Evolutionary conservation across 2,797 vertebrate genomes (phyloP).

Genomic region (Falco rusticolus): DNA sequence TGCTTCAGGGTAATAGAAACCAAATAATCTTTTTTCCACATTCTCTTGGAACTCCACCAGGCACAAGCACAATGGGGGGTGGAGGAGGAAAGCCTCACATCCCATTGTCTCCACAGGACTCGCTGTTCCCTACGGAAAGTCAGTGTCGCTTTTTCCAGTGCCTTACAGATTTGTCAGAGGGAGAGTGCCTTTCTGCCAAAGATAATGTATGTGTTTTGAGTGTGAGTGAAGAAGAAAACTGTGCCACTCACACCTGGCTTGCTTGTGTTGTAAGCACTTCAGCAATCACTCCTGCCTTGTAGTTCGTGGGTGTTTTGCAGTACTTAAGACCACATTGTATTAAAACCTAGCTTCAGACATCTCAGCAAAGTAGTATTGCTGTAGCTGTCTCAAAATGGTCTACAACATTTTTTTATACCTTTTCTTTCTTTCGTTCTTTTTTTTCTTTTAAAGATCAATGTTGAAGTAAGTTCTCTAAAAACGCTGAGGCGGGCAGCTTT

Average conservation of each 20-base stretch:
- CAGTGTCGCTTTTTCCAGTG: neutral
- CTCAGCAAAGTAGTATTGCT: neutral
- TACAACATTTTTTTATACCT: neutral
- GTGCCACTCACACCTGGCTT: neutral
- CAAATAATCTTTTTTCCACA: constrained; percentile 1
- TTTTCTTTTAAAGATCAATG: neutral
- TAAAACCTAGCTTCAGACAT: neutral
- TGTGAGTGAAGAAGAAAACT: neutral
- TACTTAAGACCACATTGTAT: neutral
- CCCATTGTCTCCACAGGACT: constrained; percentile 30
- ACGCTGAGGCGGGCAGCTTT: neutral
- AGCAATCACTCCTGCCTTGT: neutral
- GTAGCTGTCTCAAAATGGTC: neutral
- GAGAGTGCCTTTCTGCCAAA: neutral
- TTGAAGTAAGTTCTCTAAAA: neutral
- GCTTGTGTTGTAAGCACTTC: neutral
- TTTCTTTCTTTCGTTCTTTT: neutral
- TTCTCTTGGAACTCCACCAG: constrained; percentile 30
- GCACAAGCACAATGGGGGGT: neutral
- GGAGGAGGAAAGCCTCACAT: constrained; percentile 6
- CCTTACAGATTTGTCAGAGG: neutral
- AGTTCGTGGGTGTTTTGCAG: neutral
- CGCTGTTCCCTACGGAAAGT: neutral
- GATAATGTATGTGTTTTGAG: neutral
- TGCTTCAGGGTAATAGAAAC: constrained; percentile 4